Conservation (phyloP, 1,140 invertebrate genomes). For the Orchesella cincta region DNA sequence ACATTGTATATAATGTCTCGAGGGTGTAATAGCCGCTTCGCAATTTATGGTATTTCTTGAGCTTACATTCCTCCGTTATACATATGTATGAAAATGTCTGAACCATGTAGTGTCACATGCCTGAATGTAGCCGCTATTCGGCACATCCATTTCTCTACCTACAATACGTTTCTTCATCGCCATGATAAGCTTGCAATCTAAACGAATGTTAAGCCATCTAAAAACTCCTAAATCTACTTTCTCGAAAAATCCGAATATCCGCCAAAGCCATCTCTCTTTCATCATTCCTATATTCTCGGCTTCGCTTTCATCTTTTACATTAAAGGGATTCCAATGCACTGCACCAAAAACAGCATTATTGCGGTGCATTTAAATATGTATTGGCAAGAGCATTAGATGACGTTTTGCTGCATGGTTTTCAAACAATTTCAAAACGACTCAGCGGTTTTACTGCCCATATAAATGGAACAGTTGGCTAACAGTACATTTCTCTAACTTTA, state of each 20-base stretch:
- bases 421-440: too few species aligned
- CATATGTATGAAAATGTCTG: neutral
- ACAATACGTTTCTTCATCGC: neutral
- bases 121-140: neutral
- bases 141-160: neutral
- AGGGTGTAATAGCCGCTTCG: conserved; percentile 47
- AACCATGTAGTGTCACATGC: neutral
- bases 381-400: too few species aligned
- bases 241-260: neutral
- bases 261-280: conserved; percentile 20
- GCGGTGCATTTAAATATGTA: too few species aligned
- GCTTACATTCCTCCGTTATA: neutral
- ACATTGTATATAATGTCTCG: conserved; percentile 45
- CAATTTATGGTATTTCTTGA: conserved; percentile 41
- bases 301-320: too few species aligned
- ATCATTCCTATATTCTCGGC: neutral
- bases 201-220: neutral
- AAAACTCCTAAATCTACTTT: conserved; percentile 5
- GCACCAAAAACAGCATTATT: too few species aligned
- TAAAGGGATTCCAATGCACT: too few species aligned
- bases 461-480: too few species aligned
- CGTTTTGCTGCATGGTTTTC: too few species aligned
- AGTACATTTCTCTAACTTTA: too few species aligned
- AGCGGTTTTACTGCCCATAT: too few species aligned
- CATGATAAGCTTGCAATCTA: neutral